Conservation (phyloP, 2,113 vertebrate genomes). For the Sardina pilchardus region DNA sequence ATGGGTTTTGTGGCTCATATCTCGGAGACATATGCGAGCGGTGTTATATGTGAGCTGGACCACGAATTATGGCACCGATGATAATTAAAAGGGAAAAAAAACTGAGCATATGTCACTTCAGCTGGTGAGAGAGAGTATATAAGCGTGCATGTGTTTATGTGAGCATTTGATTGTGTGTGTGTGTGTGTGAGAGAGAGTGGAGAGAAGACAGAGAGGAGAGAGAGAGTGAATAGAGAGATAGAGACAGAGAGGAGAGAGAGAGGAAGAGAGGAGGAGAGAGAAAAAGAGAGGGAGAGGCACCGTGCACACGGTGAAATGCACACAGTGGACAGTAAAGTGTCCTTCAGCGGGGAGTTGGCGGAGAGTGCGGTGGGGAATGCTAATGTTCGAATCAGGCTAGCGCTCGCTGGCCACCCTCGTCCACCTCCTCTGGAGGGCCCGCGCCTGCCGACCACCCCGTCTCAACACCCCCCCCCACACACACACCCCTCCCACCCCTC, state of each 20-base stretch:
- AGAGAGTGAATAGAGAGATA: background rate
- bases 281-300: no score
- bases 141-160: conserved; percentile 41
- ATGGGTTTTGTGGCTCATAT: background rate
- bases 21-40: conserved; percentile 6
- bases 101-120: conserved; percentile 47
- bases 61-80: background rate
- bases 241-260: background rate
- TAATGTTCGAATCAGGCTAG: conserved; percentile 61
- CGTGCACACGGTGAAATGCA: conserved; percentile 13
- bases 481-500: conserved; percentile 28
- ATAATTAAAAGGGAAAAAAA: background rate
- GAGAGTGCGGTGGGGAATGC: conserved; percentile 63
- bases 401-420: conserved; percentile 37
- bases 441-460: background rate
- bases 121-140: conserved; percentile 27
- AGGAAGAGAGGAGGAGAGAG: background rate
- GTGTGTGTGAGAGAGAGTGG: conserved; percentile 34
- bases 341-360: conserved; percentile 65
- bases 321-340: conserved; percentile 38
- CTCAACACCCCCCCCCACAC: conserved; percentile 14
- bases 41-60: background rate
- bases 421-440: background rate
- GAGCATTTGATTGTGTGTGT: conserved; percentile 20
- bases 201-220: background rate